Base-by-base conservation (phyloP, 2,797 vertebrate species). In the Falco cherrug region DNA sequence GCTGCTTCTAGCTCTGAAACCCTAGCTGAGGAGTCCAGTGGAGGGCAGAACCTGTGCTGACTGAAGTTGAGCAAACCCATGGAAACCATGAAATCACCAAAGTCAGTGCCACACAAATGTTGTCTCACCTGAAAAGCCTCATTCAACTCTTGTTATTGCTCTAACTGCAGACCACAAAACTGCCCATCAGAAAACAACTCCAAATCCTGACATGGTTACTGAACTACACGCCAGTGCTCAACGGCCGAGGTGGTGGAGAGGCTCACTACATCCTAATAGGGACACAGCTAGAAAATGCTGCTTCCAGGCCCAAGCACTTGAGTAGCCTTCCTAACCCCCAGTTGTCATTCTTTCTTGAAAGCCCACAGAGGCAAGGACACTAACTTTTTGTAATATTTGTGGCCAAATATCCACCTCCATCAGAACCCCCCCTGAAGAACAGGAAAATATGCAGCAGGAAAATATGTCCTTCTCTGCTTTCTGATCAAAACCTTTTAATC, bases 361-460 rank as follows among this genome's bases (percentile, higher is more conserved):
- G 51, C 2, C 14, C 25, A 16, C 2, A 61, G 16, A 61, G 4
- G 10, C 11, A 83, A 86, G 19, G 28, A 54, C 26, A 48, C 18
- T 56, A 79, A 0, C 0, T 33, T 74, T 68, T 79, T 18, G 33
- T 25, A 69, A 29, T 39, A 56, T 87, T 79, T 79, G 41, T 69
- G 60, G 54, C 22, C 45, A 69, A 88, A 65, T 64, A 68, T 19
- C 57, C 39, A 35, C 16, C 21, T 78, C 18, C 20, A 35, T 22
- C 37, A 57, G 35, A 21, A 50, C 12, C 0, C 5, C 5, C 20
- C 26, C 47, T 39, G 16, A 56, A 21, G 21, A 1, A 5, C 11
- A 41, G 45, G 61, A 89, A 86, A 77, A 86, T 16, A 79, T 3
- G 3, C 18, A 37, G 8, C 47, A 70, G 48, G 31, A 69, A 86